Base-by-base conservation (phyloP, 2,797 vertebrate species). In the Micromesistius poutassou region DNA sequence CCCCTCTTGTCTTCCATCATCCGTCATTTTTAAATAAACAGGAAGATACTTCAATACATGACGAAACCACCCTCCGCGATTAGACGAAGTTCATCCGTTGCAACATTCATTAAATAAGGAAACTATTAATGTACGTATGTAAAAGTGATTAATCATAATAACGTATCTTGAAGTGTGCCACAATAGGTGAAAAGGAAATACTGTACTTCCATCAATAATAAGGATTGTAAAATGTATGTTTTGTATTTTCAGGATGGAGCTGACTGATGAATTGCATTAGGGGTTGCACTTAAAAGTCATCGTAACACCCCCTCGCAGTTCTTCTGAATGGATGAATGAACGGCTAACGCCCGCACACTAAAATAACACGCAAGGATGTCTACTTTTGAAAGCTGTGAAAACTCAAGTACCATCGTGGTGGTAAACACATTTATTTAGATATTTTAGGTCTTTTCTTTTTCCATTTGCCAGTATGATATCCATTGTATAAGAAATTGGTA, bases 241-340 rank as follows among this genome's bases (percentile, higher is more conserved):
- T 74, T 80, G 73, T 83, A 12, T 84, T 77, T 36, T 74, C 55
- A 89, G 88, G 81, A 82, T 76, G 72, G 35, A 83, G 71, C 72
- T 75, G 30, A 77, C 72, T 55, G 42, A 42, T 10, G 50, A 75
- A 79, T 77, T 76, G 77, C 74, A 79, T 77, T 76, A 36, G 74
- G 19, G 55, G 72, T 81, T 38, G 71, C 42, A 72, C 71, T 77
- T 55, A 9, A 72, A 50, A 16, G n/a, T 46, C 80, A 38, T 19
- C 46, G 70, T 19, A 78, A n/a, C 74, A 80, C 30, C 71, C 42
- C 2, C 30, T 33, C 74, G 46, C 80, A 68, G 40, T 71, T 30
- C 46, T 76, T 75, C 40, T 78, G 72, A 30, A 74, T n/a, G 73
- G 72, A 76, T 74, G 74, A 71, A 75, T 50, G 55, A 62, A 68